Percentiles rank a stretch among this genome's conserved stretches.
These are phyloP conservation scores for Agonum fuliginosum DNA, from an alignment of 2,888 invertebrate genomes.

Conservation along the genomic window DNA sequence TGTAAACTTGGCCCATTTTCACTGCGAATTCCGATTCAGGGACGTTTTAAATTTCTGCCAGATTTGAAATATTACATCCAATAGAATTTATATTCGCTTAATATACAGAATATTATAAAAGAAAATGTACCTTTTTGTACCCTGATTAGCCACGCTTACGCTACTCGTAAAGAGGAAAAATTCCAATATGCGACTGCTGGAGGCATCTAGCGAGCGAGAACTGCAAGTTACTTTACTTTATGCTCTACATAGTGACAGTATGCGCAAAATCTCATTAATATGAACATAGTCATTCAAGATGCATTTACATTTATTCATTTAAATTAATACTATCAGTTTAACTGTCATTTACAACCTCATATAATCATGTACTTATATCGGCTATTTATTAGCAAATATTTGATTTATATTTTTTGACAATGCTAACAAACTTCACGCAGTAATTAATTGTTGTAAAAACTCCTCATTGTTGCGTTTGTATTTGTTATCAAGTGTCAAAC, in stretches of 20 bases:
- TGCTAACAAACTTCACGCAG: not conserved
- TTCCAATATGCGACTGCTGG: slow-evolving; percentile 51
- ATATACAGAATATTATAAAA: slow-evolving; percentile 53
- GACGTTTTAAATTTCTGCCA: slow-evolving; percentile 42
- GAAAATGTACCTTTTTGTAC: slow-evolving; percentile 83
- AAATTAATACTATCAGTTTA: slow-evolving; percentile 10
- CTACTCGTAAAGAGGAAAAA: slow-evolving; percentile 66
- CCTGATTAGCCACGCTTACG: slow-evolving; percentile 92
- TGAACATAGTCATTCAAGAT: not conserved
- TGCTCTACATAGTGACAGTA: not conserved
- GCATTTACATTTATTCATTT: not conserved
- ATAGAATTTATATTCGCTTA: slow-evolving; percentile 20
- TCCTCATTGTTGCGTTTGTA: slow-evolving; percentile 34
- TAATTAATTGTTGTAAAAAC: slow-evolving; percentile 12
- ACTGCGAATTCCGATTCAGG: not conserved
- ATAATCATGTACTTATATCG: not conserved
- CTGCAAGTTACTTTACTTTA: not conserved
- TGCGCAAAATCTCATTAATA: not conserved
- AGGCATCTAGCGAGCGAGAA: slow-evolving; percentile 46
- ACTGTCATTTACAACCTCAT: not conserved
- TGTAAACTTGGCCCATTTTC: slow-evolving; percentile 27
- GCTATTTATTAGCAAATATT: no score
- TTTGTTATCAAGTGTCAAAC: slow-evolving; percentile 58
- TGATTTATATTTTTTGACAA: no score
- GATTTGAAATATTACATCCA: slow-evolving; percentile 19